Percentiles rank a stretch among this genome's conserved stretches.
phyloP scores from a whole-genome alignment of 2,797 vertebrate genomes.

The Eulemur rubriventer region DNA sequence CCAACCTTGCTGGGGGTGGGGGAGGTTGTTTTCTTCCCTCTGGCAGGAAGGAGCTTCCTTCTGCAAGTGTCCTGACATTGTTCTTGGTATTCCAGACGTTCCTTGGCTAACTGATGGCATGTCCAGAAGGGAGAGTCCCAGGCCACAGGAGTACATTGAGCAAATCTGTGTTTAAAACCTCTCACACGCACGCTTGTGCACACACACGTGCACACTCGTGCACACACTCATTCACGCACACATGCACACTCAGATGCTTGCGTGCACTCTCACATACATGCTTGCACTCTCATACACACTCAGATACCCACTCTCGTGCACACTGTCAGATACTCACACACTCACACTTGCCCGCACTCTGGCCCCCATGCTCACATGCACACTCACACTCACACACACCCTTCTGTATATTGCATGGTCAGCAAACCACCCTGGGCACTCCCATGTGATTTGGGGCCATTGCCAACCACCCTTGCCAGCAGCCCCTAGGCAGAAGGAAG shows the following conservation, averaged over 20 bases:
- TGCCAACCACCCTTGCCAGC: accelerated
- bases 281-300: neutral
- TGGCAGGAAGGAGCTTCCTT: neutral
- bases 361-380: no score
- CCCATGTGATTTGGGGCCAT: accelerated
- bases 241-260: no score
- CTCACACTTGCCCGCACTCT: neutral
- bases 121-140: neutral
- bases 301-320: neutral
- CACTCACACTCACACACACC: neutral
- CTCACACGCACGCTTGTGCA: no score
- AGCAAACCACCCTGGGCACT: accelerated
- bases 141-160: accelerated
- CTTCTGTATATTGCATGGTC: no score
- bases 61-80: neutral
- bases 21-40: neutral
- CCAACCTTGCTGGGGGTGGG: neutral
- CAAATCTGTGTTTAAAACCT: neutral
- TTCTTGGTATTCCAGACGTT: neutral
- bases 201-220: neutral
- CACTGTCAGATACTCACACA: neutral
- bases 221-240: no score
- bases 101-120: neutral
- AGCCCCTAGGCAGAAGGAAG: neutral
- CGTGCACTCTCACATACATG: no score